phyloP scores from a whole-genome alignment of 37 sponge, comb jelly and placozoan species.

The Beroe ovata region DNA sequence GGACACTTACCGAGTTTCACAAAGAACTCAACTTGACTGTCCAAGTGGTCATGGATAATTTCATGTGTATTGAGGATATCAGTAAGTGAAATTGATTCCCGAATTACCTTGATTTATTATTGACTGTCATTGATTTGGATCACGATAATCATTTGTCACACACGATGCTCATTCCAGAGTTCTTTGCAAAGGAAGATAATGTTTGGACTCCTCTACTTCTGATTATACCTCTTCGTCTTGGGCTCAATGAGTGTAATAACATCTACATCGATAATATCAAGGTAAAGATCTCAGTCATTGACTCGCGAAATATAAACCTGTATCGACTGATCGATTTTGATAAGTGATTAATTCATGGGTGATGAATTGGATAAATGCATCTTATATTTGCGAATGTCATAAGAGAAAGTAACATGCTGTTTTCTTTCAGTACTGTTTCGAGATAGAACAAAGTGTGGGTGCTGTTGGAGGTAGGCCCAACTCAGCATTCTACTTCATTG shows the following conservation, averaged over 20 bases:
- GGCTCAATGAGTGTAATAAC: conserved; percentile 84
- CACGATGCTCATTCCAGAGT: conserved; percentile 47
- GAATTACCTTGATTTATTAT: neutral
- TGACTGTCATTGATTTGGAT: neutral
- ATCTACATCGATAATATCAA: conserved; percentile 81
- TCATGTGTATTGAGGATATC: conserved; percentile 85
- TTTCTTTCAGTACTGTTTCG: conserved; percentile 80
- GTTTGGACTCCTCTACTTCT: conserved; percentile 76
- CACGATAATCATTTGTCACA: too few species aligned
- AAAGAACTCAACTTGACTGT: conserved; percentile 82
- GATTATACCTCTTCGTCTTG: conserved; percentile 90
- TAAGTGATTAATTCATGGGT: too few species aligned
- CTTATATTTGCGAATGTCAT: too few species aligned
- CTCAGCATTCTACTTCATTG: conserved; percentile 91
- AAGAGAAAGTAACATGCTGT: too few species aligned
- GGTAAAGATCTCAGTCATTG: conserved; percentile 73
- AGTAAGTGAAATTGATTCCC: conserved; percentile 70
- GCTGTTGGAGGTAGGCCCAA: conserved; percentile 94
- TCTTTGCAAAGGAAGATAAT: conserved; percentile 10
- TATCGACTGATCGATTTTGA: too few species aligned
- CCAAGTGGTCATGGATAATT: conserved; percentile 95
- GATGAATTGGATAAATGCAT: too few species aligned
- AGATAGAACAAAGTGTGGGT: conserved; percentile 86
- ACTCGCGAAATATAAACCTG: too few species aligned
- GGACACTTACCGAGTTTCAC: conserved; percentile 78